Evolutionary conservation across 1,140 invertebrate species (phyloP).

Genomic region (Mycetomoellerius zeteki): DNA sequence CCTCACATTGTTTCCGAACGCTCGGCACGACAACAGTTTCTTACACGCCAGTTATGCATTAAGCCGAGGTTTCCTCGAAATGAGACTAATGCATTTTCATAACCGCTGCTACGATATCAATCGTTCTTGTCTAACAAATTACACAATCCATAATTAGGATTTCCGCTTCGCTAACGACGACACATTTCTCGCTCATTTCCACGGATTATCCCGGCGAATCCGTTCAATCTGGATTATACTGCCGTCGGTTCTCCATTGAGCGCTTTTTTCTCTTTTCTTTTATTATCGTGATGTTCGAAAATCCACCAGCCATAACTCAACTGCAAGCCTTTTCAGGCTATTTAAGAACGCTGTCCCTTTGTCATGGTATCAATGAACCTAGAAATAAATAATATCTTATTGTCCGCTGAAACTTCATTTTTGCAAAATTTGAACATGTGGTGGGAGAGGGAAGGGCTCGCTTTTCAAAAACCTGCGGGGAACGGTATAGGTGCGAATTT

Average conservation of each 20-base stretch:
- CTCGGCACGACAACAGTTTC: constrained; percentile 52
- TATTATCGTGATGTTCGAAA: not conserved
- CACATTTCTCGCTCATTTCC: constrained; percentile 1
- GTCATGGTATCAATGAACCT: not conserved
- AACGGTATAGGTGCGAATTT: not conserved
- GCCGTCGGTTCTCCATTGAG: not conserved
- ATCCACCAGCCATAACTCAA: not conserved
- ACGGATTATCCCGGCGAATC: not conserved
- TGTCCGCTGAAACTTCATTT: not conserved
- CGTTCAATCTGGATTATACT: not conserved
- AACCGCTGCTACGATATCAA: constrained; percentile 42
- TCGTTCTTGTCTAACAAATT: constrained; percentile 60
- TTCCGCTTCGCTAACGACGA: constrained; percentile 35
- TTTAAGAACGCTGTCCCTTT: not conserved
- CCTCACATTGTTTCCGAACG: constrained; percentile 78
- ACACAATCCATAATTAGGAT: constrained; percentile 53
- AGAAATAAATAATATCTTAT: not conserved
- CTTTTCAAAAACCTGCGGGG: not conserved
- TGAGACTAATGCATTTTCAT: constrained; percentile 60
- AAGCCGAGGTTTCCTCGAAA: constrained; percentile 48
- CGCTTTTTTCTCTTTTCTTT: not conserved
- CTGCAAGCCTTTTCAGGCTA: not conserved
- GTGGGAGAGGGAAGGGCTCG: not conserved
- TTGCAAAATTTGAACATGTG: not conserved
- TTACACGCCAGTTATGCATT: constrained; percentile 55